Percentiles rank a stretch among this genome's conserved stretches.
phyloP scores from a whole-genome alignment of 2,888 invertebrate species.

The Serrognathus titanus region DNA sequence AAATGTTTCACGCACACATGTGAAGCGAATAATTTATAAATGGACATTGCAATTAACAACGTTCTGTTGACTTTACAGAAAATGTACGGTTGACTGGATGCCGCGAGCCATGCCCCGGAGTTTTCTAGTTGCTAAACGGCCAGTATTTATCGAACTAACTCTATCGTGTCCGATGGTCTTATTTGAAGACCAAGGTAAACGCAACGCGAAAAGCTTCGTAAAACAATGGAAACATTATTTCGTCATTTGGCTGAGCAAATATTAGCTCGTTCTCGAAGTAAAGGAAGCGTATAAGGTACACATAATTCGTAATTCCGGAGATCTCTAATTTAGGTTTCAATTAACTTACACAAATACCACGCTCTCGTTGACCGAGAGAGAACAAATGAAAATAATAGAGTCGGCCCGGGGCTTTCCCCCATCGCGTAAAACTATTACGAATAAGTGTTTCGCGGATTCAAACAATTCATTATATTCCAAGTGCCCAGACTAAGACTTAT shows the following conservation, averaged over 20 bases:
- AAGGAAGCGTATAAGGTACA: background rate
- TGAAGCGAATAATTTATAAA: constrained; percentile 21
- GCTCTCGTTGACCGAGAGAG: constrained; percentile 15
- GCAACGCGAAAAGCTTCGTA: background rate
- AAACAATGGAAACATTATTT: constrained; percentile 1
- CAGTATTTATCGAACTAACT: background rate
- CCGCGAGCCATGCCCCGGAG: constrained; percentile 6
- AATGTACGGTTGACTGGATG: constrained; percentile 19
- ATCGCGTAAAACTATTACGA: background rate
- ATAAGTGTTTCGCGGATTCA: too few species aligned
- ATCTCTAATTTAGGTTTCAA: constrained; percentile 28
- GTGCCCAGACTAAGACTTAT: constrained; percentile 9
- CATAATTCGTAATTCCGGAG: background rate
- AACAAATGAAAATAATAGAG: constrained; percentile 19
- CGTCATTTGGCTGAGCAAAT: constrained; percentile 9
- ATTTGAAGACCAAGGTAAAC: background rate
- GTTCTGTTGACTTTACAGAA: constrained; percentile 26
- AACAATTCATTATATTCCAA: background rate
- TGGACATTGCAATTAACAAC: constrained; percentile 26
- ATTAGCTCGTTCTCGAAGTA: constrained; percentile 7
- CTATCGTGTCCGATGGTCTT: background rate
- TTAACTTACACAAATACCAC: constrained; percentile 30
- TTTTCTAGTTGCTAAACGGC: background rate
- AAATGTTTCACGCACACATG: constrained; percentile 1
- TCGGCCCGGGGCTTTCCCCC: too few species aligned